A percentile compares a stretch with the other conserved stretches of the same genome.
phyloP scores from a whole-genome alignment of 2,888 invertebrate species.

The Oligia strigilis region DNA sequence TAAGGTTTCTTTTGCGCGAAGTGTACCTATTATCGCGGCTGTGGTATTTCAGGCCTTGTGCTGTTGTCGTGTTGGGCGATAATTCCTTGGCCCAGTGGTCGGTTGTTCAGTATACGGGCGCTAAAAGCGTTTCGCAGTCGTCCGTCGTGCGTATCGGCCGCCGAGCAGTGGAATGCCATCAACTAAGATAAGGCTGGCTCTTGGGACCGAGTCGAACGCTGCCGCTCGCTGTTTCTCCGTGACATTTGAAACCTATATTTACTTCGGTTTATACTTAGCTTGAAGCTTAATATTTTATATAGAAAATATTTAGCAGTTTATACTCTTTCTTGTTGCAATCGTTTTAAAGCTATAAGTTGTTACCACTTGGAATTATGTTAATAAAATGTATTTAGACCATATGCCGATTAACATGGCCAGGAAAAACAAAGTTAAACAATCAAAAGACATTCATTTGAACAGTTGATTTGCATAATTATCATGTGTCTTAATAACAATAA shows the following conservation, averaged over 20 bases:
- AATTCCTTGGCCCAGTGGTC: constrained; percentile 63
- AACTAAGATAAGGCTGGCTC: constrained; percentile 87
- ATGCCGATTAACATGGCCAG: neutral
- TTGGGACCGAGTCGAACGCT: constrained; percentile 77
- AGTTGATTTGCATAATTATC: constrained; percentile 10
- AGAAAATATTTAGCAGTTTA: constrained; percentile 26
- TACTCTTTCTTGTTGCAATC: constrained; percentile 20
- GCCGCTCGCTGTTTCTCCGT: constrained; percentile 74
- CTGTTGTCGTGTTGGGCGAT: constrained; percentile 56
- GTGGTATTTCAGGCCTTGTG: constrained; percentile 71
- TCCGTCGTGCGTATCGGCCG: constrained; percentile 88
- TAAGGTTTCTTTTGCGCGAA: constrained; percentile 87
- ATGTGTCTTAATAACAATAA: constrained; percentile 11
- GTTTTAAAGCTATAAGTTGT: constrained; percentile 16
- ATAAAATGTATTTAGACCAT: neutral
- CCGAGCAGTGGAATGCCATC: constrained; percentile 89
- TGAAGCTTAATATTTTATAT: constrained; percentile 48
- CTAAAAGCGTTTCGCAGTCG: constrained; percentile 90
- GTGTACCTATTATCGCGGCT: constrained; percentile 60
- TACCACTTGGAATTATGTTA: neutral
- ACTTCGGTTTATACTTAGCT: constrained; percentile 66
- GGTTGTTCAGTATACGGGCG: constrained; percentile 82
- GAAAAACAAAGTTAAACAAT: constrained; percentile 11
- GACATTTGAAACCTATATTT: constrained; percentile 78
- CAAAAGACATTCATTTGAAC: constrained; percentile 3